Conservation (phyloP, 2,113 vertebrate genomes). For the Pedetes capensis region DNA sequence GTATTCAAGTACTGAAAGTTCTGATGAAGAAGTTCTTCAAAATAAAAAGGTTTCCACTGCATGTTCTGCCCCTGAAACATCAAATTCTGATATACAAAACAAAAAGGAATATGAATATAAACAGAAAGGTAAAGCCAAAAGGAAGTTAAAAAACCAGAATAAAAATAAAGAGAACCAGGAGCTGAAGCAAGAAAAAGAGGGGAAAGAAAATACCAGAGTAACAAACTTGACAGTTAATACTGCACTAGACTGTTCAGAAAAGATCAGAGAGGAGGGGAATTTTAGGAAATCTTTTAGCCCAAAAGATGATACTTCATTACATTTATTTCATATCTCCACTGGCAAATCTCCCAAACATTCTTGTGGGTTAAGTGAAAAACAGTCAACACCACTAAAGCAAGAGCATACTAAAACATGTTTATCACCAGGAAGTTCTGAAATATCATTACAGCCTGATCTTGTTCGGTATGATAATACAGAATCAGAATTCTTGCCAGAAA, state of each 20-base stretch:
- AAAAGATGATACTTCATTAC: slow-evolving; percentile 96
- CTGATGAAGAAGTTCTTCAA: slow-evolving; percentile 89
- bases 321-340: slow-evolving; percentile 93
- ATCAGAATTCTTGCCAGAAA: slow-evolving; percentile 91
- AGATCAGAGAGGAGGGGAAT: slow-evolving; percentile 91
- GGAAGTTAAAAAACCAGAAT: slow-evolving; percentile 95
- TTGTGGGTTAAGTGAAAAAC: slow-evolving; percentile 93
- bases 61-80: slow-evolving; percentile 88
- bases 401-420: slow-evolving; percentile 93
- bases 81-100: slow-evolving; percentile 86
- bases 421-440: slow-evolving; percentile 89
- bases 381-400: slow-evolving; percentile 92
- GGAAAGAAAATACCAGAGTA: slow-evolving; percentile 93
- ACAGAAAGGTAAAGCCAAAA: slow-evolving; percentile 97
- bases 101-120: slow-evolving; percentile 97
- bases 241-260: slow-evolving; percentile 89
- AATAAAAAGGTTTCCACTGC: slow-evolving; percentile 89
- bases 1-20: slow-evolving; percentile 95
- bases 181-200: slow-evolving; percentile 89
- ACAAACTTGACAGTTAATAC: slow-evolving; percentile 86
- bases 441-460: slow-evolving; percentile 86
- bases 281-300: slow-evolving; percentile 97
- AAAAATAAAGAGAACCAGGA: slow-evolving; percentile 99
- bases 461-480: slow-evolving; percentile 92
- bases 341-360: slow-evolving; percentile 95